Percentiles rank a stretch among this genome's conserved stretches.
These are phyloP conservation scores for Malurus alboscapulatus DNA, from an alignment of 2,113 vertebrate genomes.

Conservation along the genomic window DNA sequence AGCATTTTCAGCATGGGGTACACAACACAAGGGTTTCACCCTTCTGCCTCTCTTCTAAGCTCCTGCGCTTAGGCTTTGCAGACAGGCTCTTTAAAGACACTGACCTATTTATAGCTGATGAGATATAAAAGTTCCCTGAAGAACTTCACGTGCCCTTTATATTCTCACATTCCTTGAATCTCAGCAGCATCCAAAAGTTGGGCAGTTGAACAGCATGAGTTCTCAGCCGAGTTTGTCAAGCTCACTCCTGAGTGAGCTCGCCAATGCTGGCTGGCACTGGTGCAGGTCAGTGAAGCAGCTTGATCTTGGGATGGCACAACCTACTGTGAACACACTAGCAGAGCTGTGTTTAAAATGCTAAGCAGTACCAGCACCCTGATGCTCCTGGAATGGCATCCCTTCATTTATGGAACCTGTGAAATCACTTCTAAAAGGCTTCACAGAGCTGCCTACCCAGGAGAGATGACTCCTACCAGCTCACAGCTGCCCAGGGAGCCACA, in stretches of 20 bases:
- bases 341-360: not conserved
- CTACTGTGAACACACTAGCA: not conserved
- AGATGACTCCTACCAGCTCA: not conserved
- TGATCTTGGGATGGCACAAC: not conserved
- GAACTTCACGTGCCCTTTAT: not conserved
- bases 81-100: not conserved
- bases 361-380: not conserved
- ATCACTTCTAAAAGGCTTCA: not conserved
- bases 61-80: not conserved
- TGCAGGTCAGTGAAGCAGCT: not conserved
- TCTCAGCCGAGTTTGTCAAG: not conserved
- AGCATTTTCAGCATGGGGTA: not conserved
- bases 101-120: not conserved
- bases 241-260: not conserved
- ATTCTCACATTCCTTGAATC: not conserved
- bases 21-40: not conserved
- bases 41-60: not conserved
- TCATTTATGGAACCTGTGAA: not conserved
- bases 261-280: not conserved
- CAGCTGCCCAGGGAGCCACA: not conserved
- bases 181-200: not conserved
- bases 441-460: not conserved
- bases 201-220: not conserved
- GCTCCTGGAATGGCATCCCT: not conserved
- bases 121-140: not conserved